phyloP scores from a whole-genome alignment of 2,113 vertebrate genomes.

The Anarhynchus alexandrinus region DNA sequence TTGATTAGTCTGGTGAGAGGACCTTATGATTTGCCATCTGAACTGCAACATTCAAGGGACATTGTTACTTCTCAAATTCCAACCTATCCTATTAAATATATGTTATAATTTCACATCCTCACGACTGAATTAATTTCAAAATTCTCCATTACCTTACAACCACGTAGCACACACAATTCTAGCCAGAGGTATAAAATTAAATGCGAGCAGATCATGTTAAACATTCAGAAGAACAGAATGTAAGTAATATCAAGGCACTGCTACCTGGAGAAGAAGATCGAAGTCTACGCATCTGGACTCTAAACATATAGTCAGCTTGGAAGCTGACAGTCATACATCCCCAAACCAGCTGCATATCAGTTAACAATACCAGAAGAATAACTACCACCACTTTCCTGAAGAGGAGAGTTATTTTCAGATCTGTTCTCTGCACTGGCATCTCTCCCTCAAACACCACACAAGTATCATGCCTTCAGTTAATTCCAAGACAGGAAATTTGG shows the following conservation, averaged over 20 bases:
- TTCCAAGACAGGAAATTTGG: background rate
- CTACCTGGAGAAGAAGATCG: background rate
- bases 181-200: background rate
- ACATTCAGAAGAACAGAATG: background rate
- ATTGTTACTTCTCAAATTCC: background rate
- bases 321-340: background rate
- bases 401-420: background rate
- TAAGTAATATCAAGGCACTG: background rate
- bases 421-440: background rate
- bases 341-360: background rate
- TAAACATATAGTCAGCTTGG: background rate
- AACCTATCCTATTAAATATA: background rate
- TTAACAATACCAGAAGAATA: background rate
- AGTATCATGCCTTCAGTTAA: background rate
- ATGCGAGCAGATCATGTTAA: background rate
- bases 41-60: background rate
- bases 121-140: background rate
- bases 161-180: rapidly evolving
- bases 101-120: background rate
- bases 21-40: background rate
- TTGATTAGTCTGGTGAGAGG: background rate
- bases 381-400: background rate
- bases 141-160: background rate
- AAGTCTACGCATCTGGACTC: background rate
- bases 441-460: background rate